These are phyloP conservation scores for Margarornis squamiger DNA, from an alignment of 2,797 vertebrate species.

Conservation along the genomic window DNA sequence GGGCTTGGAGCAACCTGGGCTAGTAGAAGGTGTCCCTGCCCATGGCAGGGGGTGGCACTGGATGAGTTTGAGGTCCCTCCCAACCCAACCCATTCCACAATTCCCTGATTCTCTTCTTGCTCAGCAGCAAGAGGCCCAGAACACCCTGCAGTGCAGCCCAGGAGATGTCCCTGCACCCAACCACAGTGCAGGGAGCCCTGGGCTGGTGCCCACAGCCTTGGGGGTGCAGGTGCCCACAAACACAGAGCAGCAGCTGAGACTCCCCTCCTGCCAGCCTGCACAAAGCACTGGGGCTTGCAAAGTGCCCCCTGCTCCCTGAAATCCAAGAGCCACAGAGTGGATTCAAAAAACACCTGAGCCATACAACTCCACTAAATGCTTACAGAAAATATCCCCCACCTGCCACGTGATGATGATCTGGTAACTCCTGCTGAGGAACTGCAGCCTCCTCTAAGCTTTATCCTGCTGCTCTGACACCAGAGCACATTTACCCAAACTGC, in stretches of 20 bases:
- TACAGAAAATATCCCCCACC: not conserved
- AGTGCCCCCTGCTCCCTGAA: not conserved
- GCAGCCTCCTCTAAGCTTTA: not conserved
- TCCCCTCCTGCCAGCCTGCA: not conserved
- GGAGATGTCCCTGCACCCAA: not conserved
- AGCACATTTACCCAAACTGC: not conserved
- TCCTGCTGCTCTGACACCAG: not conserved
- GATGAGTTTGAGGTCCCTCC: not conserved
- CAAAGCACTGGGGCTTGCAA: not conserved
- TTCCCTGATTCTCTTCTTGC: not conserved
- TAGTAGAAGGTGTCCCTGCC: not conserved
- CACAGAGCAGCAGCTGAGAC: not conserved
- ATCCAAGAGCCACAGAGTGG: not conserved
- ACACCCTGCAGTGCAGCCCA: fast-evolving
- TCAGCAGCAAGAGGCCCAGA: not conserved
- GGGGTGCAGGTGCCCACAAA: not conserved
- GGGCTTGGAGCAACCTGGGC: too few relatives aligned
- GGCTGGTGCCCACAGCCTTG: not conserved
- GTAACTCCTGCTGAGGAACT: not conserved
- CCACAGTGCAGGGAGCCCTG: fast-evolving
- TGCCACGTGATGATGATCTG: not conserved
- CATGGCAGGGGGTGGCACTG: not conserved
- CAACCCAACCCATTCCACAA: not conserved
- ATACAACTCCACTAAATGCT: not conserved
- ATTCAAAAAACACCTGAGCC: not conserved